Conservation (phyloP, 2,113 vertebrate species). For the Tangachromis dhanisi region DNA sequence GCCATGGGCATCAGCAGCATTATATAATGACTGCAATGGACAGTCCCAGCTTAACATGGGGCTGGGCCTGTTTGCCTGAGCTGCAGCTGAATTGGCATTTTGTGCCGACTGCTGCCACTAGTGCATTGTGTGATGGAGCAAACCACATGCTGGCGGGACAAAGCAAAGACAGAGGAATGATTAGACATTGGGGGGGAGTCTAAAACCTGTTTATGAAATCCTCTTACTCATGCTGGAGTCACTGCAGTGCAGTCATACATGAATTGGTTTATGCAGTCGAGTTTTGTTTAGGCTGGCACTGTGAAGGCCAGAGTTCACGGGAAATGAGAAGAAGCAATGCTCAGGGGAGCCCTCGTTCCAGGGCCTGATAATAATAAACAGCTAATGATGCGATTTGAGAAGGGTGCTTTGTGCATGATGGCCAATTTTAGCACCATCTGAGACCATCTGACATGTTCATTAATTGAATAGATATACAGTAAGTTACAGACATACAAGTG, state of each 20-base stretch:
- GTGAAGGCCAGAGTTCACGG: constrained; percentile 31
- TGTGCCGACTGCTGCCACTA: not conserved
- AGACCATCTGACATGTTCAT: not conserved
- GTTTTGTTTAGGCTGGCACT: constrained; percentile 30
- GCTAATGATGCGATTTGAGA: constrained; percentile 5
- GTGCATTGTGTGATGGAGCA: not conserved
- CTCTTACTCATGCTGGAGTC: constrained; percentile 10
- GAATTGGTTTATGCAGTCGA: not conserved
- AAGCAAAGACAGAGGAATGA: not conserved
- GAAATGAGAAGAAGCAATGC: not conserved
- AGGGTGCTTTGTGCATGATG: not conserved
- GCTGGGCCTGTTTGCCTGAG: not conserved
- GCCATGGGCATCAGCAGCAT: constrained; percentile 32
- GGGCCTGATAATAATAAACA: not conserved
- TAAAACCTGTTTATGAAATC: constrained; percentile 28
- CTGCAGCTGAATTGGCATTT: constrained; percentile 2
- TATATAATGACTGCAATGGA: constrained; percentile 46
- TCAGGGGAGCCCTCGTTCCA: not conserved
- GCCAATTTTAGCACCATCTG: constrained; percentile 25
- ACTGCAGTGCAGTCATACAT: not conserved
- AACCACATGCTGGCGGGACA: not conserved
- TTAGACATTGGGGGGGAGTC: not conserved
- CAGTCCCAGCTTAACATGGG: not conserved
- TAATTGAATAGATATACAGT: not conserved
- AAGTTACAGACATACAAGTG: not conserved